A percentile compares a stretch with the other conserved stretches of the same genome.
Conservation (phyloP, 2,797 vertebrate species). For the Petrocephalus sullivani region DNA sequence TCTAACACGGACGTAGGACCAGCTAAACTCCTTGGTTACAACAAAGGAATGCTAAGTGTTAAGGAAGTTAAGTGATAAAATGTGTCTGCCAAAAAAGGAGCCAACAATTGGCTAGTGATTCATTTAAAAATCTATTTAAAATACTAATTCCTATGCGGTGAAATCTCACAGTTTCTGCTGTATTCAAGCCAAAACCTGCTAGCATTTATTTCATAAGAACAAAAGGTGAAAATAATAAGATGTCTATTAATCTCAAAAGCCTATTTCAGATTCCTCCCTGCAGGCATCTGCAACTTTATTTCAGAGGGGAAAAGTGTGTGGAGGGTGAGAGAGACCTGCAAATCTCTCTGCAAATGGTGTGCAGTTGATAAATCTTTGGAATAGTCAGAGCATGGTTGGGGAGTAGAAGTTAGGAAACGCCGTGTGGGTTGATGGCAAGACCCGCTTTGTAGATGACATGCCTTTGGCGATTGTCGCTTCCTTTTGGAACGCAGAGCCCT, state of each 20-base stretch:
- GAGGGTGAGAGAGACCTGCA: not conserved
- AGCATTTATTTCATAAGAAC: not conserved
- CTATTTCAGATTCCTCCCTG: not conserved
- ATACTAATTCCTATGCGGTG: not conserved
- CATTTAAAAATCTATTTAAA: constrained; percentile 13
- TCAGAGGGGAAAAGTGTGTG: not conserved
- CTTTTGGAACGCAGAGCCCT: not conserved
- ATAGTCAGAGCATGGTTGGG: not conserved
- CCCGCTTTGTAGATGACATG: not conserved
- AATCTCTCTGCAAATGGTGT: not conserved
- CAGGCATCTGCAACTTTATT: not conserved
- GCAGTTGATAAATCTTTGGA: not conserved
- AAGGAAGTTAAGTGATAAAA: not conserved
- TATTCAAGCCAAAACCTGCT: not conserved
- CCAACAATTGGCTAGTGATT: not conserved
- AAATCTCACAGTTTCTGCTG: not conserved
- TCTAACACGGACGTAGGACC: not conserved
- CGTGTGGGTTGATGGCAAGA: constrained; percentile 10
- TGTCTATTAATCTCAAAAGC: constrained; percentile 6
- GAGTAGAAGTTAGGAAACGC: not conserved
- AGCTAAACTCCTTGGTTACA: not conserved
- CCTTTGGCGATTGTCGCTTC: not conserved
- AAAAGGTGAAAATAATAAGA: constrained; percentile 15
- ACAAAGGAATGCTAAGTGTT: not conserved
- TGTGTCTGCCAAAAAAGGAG: not conserved